Percentiles rank a stretch among this genome's conserved stretches.
Evolutionary conservation across 2,797 vertebrate genomes (phyloP).

Genomic region (Meda fulgida): DNA sequence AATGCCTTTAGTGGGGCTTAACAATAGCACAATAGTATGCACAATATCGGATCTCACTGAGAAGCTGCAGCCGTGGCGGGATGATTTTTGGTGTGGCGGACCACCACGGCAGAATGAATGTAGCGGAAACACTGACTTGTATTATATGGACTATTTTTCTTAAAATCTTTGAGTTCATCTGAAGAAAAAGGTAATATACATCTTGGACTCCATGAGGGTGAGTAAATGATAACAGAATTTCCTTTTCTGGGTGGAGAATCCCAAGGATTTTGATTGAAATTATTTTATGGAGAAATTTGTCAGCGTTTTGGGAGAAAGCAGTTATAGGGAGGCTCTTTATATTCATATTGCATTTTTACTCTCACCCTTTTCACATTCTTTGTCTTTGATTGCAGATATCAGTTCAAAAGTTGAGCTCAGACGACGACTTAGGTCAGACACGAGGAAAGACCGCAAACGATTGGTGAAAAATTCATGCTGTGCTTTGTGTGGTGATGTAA

Average conservation of each 20-base stretch:
- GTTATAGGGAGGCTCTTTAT: neutral
- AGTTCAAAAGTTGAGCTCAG: slow-evolving; percentile 52
- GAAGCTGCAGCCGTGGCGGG: too few species aligned
- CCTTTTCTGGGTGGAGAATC: neutral
- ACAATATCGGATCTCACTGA: too few species aligned
- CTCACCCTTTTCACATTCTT: slow-evolving; percentile 46
- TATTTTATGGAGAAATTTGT: neutral
- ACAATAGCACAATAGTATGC: too few species aligned
- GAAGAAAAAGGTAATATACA: neutral
- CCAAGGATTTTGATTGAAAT: too few species aligned
- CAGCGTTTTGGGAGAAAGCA: neutral
- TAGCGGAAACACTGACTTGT: too few species aligned
- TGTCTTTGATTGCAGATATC: slow-evolving; percentile 70
- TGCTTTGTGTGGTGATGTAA: slow-evolving; percentile 61
- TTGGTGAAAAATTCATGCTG: slow-evolving; percentile 53
- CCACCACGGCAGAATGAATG: too few species aligned
- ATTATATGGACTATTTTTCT: neutral
- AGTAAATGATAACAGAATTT: neutral
- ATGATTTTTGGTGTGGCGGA: too few species aligned
- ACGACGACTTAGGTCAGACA: slow-evolving; percentile 36
- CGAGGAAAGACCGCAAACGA: slow-evolving; percentile 59
- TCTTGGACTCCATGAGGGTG: neutral
- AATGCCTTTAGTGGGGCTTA: too few species aligned
- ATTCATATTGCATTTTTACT: slow-evolving; percentile 17
- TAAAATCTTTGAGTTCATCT: neutral